Evolutionary conservation across 1,140 invertebrate species (phyloP), one percentile per base, ranked within the genome.

Genomic region (Lycorma delicatula): DNA sequence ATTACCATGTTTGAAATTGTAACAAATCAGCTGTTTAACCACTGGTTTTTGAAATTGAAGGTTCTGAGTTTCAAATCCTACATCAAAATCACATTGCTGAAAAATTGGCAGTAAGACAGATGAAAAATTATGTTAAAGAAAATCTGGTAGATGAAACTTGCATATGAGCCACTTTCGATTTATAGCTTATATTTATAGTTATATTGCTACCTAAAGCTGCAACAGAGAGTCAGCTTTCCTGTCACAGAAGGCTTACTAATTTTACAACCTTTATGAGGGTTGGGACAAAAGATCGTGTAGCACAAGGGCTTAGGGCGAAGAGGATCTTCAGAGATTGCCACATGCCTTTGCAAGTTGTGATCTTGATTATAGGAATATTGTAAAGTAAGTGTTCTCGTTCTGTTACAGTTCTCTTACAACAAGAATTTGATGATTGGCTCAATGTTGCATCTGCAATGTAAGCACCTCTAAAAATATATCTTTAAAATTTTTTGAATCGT

Each of bases 401-500:
- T 22, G 11, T 4, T 29, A 54, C 16, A 34, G 52, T 20, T 54
- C 29, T 29, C 11, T 4, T 34, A 54, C 12, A 54, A n/a, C n/a
- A 54, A 55, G 18, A 54, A 54, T 38, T 36, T 16, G 22, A 29
- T 29, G 9, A 54, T 54, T 12, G 52, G 29, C 6, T 18, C 54
- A 16, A 55, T 55, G 54, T 26, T 55, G 12, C 36, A 46, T 46
- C 41, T n/a, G 26, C 26, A 23, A 46, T 55, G 34, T 55, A 25
- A 16, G 9, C 3, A 46, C 6, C 18, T 27, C 22, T 44, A 55
- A 55, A 55, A 55, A 28, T 46, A 27, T 55, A 16, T 12, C 22
- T 41, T 44, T 55, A n/a, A 22, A 20, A 12, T 55, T 55, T 46
- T 55, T 55, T 55, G 41, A 46, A 26, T 38, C 38, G 13, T 55